Percentiles rank a stretch among this genome's conserved stretches.
Conservation (phyloP, 2,797 vertebrate genomes). For the Cyclopterus lumpus region DNA sequence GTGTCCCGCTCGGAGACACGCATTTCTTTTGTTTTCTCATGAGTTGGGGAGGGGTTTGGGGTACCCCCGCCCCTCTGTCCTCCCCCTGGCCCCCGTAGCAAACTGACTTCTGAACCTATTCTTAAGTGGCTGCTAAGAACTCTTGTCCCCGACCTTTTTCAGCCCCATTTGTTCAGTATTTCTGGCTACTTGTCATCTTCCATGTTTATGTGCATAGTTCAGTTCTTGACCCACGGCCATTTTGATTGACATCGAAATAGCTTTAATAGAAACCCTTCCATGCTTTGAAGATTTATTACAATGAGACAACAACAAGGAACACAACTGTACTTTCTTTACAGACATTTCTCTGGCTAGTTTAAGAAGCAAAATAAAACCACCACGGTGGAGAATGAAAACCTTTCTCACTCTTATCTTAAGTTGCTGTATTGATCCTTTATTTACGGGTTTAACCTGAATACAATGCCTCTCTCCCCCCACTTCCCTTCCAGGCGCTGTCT, state of each 20-base stretch:
- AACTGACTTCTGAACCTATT: background rate
- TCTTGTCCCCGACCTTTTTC: background rate
- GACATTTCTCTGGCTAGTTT: background rate
- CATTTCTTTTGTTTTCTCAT: background rate
- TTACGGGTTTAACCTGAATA: background rate
- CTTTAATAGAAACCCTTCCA: background rate
- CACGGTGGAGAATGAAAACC: background rate
- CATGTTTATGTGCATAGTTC: background rate
- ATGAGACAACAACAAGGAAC: background rate
- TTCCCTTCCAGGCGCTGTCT: slow-evolving; percentile 78
- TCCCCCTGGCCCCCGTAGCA: background rate
- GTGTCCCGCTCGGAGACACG: slow-evolving; percentile 13
- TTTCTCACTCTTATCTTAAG: background rate
- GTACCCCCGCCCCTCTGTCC: no score
- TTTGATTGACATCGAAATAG: background rate
- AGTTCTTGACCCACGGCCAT: background rate
- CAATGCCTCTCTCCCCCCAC: background rate
- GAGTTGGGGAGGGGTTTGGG: no score
- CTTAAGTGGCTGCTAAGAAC: background rate
- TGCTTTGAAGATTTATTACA: background rate
- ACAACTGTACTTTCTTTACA: background rate
- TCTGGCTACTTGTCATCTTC: background rate
- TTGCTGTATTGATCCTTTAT: background rate
- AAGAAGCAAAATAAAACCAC: background rate
- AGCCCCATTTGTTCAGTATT: background rate